Conservation (phyloP, 2,113 vertebrate genomes). For the Oceanodroma tethys region DNA sequence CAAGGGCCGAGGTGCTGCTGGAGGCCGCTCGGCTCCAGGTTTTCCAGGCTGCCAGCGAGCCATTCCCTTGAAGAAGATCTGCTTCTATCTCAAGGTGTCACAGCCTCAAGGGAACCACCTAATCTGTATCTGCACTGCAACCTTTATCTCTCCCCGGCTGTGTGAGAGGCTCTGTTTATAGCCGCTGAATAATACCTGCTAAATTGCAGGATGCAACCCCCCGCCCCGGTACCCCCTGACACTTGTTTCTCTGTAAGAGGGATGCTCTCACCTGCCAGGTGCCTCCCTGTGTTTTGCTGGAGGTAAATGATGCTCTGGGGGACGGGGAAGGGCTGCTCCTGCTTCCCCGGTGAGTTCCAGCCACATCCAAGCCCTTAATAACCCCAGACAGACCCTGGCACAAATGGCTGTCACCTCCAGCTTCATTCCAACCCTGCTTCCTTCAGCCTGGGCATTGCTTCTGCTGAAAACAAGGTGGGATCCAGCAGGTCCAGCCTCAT, state of each 20-base stretch:
- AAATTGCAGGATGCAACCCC: slow-evolving; percentile 27
- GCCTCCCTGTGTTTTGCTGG: not conserved
- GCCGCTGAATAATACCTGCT: slow-evolving; percentile 53
- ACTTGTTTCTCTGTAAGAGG: not conserved
- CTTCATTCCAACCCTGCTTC: not conserved
- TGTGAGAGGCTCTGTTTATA: slow-evolving; percentile 52
- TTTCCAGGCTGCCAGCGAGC: slow-evolving; percentile 64
- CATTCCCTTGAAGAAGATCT: slow-evolving; percentile 59
- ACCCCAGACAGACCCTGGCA: not conserved
- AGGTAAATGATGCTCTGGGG: not conserved
- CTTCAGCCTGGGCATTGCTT: not conserved
- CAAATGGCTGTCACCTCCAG: not conserved
- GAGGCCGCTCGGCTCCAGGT: slow-evolving; percentile 5
- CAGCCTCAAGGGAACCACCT: slow-evolving; percentile 64
- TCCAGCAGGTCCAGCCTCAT: not conserved
- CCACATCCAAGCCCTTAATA: not conserved
- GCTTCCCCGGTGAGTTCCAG: not conserved
- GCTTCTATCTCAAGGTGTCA: slow-evolving; percentile 59
- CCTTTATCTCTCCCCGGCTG: slow-evolving; percentile 52
- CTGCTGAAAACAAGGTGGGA: not conserved
- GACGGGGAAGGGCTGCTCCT: not conserved
- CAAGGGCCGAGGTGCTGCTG: not conserved
- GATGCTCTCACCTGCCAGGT: slow-evolving; percentile 5
- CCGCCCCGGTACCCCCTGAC: not conserved
- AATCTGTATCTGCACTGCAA: slow-evolving; percentile 63